A percentile compares a stretch with the other conserved stretches of the same genome.
phyloP scores from a whole-genome alignment of 2,888 invertebrate species.

The Xylocampa areola region DNA sequence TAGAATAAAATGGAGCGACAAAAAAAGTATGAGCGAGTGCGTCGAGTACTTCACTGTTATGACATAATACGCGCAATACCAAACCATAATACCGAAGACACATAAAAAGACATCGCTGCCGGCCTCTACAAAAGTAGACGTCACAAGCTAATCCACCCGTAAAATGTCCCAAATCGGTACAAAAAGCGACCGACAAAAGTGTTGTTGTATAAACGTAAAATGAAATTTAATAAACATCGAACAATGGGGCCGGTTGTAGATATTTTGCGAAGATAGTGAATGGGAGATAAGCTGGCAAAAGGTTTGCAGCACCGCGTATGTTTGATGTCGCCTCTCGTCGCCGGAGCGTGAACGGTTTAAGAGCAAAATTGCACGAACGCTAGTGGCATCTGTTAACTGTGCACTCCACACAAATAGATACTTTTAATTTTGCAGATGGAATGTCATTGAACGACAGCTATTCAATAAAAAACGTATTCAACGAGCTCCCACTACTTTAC shows the following conservation, averaged over 20 bases:
- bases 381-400: slow-evolving; percentile 87
- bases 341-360: slow-evolving; percentile 85
- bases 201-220: slow-evolving; percentile 89
- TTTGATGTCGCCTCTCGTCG: slow-evolving; percentile 89
- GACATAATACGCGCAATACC: slow-evolving; percentile 89
- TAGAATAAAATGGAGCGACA: slow-evolving; percentile 80
- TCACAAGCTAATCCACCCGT: slow-evolving; percentile 86
- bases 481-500: slow-evolving; percentile 44
- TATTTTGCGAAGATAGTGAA: slow-evolving; percentile 86
- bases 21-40: slow-evolving; percentile 77
- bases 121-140: slow-evolving; percentile 79
- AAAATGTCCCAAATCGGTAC: slow-evolving; percentile 88
- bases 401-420: slow-evolving; percentile 82
- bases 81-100: slow-evolving; percentile 81
- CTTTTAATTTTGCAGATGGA: slow-evolving; percentile 89
- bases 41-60: slow-evolving; percentile 86
- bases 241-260: slow-evolving; percentile 84
- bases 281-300: slow-evolving; percentile 89
- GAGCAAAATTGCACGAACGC: slow-evolving; percentile 86
- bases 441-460: slow-evolving; percentile 70
- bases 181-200: slow-evolving; percentile 88
- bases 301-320: slow-evolving; percentile 85
- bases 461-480: slow-evolving; percentile 63
- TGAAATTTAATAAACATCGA: slow-evolving; percentile 89
- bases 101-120: slow-evolving; percentile 86